phyloP scores from a whole-genome alignment of 2,888 invertebrate species.

The Cremastobaeus sp. region DNA sequence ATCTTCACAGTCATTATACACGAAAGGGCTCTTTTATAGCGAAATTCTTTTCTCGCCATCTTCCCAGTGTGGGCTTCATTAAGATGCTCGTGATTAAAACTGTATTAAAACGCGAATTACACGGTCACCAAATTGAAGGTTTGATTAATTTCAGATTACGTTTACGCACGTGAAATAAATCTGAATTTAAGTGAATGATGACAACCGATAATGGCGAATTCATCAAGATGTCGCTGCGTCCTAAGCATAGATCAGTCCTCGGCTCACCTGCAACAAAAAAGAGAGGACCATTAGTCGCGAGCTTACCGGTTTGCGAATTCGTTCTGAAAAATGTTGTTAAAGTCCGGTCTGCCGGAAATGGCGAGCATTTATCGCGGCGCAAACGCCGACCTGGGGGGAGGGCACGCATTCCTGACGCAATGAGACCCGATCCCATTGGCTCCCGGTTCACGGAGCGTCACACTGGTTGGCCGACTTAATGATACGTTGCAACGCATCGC shows the following conservation, averaged over 20 bases:
- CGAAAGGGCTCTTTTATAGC: constrained; percentile 50
- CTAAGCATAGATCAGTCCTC: too few species aligned
- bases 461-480: constrained; percentile 77
- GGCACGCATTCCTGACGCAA: constrained; percentile 73
- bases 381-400: constrained; percentile 64
- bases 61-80: constrained; percentile 63
- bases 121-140: constrained; percentile 43
- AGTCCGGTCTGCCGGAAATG: constrained; percentile 69
- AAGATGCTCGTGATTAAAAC: constrained; percentile 73
- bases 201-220: constrained; percentile 27
- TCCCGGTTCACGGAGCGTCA: constrained; percentile 73
- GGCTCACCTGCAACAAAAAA: constrained; percentile 24
- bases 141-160: constrained; percentile 58
- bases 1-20: constrained; percentile 61
- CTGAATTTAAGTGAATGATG: constrained; percentile 43
- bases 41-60: constrained; percentile 62
- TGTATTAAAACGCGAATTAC: constrained; percentile 55
- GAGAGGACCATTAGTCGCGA: too few species aligned
- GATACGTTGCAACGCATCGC: constrained; percentile 72
- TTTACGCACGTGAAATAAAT: constrained; percentile 38
- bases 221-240: constrained; percentile 27
- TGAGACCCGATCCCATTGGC: constrained; percentile 74
- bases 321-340: constrained; percentile 16
- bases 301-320: constrained; percentile 10
- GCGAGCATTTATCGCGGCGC: constrained; percentile 63